phyloP scores from a whole-genome alignment of 1,140 invertebrate genomes.

The Pseudomyrmex flavicornis region DNA sequence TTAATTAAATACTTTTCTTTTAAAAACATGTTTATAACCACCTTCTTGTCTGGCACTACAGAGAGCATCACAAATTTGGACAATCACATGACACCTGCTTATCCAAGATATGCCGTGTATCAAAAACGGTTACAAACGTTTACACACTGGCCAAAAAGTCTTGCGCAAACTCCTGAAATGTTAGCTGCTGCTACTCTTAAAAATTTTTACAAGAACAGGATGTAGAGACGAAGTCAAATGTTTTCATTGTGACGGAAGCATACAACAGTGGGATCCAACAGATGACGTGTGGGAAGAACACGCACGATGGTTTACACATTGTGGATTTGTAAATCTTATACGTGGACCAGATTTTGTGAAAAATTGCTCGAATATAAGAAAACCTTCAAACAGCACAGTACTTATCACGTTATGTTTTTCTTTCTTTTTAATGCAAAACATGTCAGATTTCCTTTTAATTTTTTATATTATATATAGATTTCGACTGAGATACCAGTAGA shows the following conservation, averaged over 20 bases:
- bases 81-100: constrained; percentile 87
- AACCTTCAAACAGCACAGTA: constrained; percentile 76
- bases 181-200: constrained; percentile 87
- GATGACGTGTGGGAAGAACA: constrained; percentile 97
- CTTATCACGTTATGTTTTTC: constrained; percentile 12
- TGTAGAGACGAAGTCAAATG: constrained; percentile 92
- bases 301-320: constrained; percentile 94
- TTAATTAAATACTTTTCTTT: constrained; percentile 35
- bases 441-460: too few species aligned
- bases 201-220: constrained; percentile 79
- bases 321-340: constrained; percentile 91
- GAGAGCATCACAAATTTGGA: constrained; percentile 86
- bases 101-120: constrained; percentile 87
- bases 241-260: constrained; percentile 95
- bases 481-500: too few species aligned
- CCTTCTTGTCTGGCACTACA: constrained; percentile 75
- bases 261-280: constrained; percentile 93
- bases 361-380: constrained; percentile 81
- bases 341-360: constrained; percentile 93
- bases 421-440: background rate
- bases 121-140: constrained; percentile 89
- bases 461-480: too few species aligned
- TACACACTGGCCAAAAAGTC: constrained; percentile 87
- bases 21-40: constrained; percentile 73
- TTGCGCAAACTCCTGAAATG: constrained; percentile 88